These are phyloP conservation scores for Leuciscus idus DNA, from an alignment of 2,113 vertebrate species.

Conservation along the genomic window DNA sequence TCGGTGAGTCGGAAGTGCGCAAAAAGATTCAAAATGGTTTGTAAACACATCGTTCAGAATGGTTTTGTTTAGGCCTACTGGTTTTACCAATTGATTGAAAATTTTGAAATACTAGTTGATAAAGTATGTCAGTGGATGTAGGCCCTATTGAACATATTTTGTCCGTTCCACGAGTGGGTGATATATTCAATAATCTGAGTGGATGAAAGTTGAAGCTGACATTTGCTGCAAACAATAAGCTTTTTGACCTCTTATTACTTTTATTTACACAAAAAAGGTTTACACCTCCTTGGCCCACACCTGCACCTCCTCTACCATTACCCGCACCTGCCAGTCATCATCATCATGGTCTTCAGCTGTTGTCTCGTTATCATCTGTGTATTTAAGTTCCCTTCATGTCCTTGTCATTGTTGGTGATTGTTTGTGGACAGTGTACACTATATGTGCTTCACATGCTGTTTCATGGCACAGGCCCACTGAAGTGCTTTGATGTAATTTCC, in stretches of 20 bases:
- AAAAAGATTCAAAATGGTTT: background rate
- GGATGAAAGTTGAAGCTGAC: background rate
- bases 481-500: too few species aligned
- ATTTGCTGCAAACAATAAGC: background rate
- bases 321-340: too few species aligned
- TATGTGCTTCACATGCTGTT: too few species aligned
- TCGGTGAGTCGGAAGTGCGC: too few species aligned
- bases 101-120: background rate
- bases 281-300: too few species aligned
- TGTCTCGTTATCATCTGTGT: too few species aligned
- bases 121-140: background rate
- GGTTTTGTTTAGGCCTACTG: background rate
- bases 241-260: background rate
- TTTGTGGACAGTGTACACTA: too few species aligned
- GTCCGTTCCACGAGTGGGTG: background rate
- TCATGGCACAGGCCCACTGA: too few species aligned
- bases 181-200: background rate
- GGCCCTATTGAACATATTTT: background rate
- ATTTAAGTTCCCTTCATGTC: too few species aligned
- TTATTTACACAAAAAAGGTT: background rate
- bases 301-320: too few species aligned
- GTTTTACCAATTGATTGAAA: background rate
- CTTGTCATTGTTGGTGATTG: too few species aligned
- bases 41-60: background rate
- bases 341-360: too few species aligned